A percentile compares a stretch with the other conserved stretches of the same genome.
These are phyloP conservation scores for Notocelia uddmanniana DNA, from an alignment of 2,888 invertebrate species.

Conservation along the genomic window DNA sequence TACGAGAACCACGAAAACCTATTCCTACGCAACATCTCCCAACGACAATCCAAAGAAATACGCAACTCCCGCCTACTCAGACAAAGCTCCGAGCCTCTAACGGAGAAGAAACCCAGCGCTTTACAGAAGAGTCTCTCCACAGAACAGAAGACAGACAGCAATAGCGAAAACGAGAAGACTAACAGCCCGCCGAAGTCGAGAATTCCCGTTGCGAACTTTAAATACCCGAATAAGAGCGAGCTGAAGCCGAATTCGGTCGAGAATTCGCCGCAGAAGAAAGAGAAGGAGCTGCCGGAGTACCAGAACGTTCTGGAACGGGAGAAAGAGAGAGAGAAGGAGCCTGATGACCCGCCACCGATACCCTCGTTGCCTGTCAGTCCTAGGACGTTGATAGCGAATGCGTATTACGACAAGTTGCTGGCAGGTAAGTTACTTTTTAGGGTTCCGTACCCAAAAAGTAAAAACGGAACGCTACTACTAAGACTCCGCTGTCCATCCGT, in stretches of 20 bases:
- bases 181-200: constrained; percentile 72
- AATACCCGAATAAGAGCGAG: constrained; percentile 78
- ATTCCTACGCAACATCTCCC: constrained; percentile 76
- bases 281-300: constrained; percentile 73
- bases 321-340: constrained; percentile 51
- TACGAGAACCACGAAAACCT: constrained; percentile 81
- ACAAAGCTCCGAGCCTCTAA: constrained; percentile 76
- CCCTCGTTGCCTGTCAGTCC: constrained; percentile 82
- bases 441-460: too few species aligned
- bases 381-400: constrained; percentile 87
- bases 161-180: constrained; percentile 56
- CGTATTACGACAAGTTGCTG: constrained; percentile 92
- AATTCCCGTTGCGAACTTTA: constrained; percentile 80
- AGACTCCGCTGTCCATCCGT: too few species aligned
- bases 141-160: constrained; percentile 64
- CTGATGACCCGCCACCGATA: constrained; percentile 78
- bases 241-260: constrained; percentile 65
- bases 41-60: constrained; percentile 74
- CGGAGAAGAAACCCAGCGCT: constrained; percentile 65
- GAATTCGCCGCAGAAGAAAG: constrained; percentile 68
- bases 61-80: constrained; percentile 70
- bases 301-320: constrained; percentile 68
- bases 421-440: constrained; percentile 41
- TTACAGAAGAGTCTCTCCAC: constrained; percentile 77
- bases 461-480: too few species aligned